Evolutionary conservation across 2,113 vertebrate species (phyloP), one percentile per base, ranked within the genome.

Genomic region (Microtus montanus): DNA sequence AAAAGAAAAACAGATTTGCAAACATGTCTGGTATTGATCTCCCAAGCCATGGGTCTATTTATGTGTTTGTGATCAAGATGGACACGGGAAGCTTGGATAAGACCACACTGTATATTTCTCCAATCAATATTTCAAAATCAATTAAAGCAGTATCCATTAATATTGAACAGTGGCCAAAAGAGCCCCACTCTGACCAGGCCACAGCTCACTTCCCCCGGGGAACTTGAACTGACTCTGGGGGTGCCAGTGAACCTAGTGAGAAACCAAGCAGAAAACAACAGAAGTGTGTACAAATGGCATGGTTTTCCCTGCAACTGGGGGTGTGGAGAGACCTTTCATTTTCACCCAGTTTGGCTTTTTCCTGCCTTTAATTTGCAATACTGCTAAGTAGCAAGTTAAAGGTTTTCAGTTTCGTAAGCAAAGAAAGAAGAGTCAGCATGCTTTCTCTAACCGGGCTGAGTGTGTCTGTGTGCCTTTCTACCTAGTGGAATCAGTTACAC

Each of bases 381-480:
- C 49, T 91, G 89, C 91, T 92, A 97, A 92, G 89, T 93, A 95
- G 94, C 89, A 96, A 94, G 85, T 95, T 93, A 96, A 96, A 96
- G 44, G 85, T 96, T 96, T 94, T 96, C 80, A 93, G 61, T 97
- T 95, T 95, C 90, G 38, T 91, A 71, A 96, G 91, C 95, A 95
- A 95, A 94, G 49, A 80, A 95, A 96, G 77, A 86, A 94, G 87
- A 89, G 74, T 94, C 73, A 86, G 41, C 6, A 30, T 88, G 71
- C 54, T 86, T 95, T 82, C 88, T 58, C 58, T 93, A 95, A 97
- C 82, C 8, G 19, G 35, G 35, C 64, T 75, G 7, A 41, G 66
- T 83, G 38, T 88, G 70, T 79, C 15, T 75, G n/a, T 89, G 52
- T 94, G 20, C 80, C 20, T 41, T 92, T 89, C 82, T 52, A 90